Evolutionary conservation across 2,797 vertebrate genomes (phyloP).

Genomic region (Myripristis jacobus): DNA sequence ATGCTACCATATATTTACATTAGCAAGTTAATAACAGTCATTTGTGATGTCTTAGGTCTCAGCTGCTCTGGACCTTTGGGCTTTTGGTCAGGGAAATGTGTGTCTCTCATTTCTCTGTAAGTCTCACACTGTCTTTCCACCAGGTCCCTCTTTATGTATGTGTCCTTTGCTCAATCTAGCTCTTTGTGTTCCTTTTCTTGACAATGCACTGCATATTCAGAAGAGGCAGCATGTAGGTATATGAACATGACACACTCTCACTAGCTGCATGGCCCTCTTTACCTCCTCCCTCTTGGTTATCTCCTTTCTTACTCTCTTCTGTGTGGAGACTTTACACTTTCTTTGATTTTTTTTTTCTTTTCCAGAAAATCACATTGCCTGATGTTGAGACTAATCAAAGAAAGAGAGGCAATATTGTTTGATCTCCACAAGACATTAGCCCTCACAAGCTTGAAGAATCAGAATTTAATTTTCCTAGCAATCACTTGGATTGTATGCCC

Average conservation of each 20-base stretch:
- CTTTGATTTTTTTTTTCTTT: slow-evolving; percentile 33
- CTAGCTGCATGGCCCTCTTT: slow-evolving; percentile 73
- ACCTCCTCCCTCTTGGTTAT: slow-evolving; percentile 35
- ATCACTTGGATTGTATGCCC: slow-evolving; percentile 13
- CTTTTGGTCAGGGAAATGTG: slow-evolving; percentile 18
- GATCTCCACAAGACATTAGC: slow-evolving; percentile 49
- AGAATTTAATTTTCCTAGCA: slow-evolving; percentile 39
- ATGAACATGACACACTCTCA: slow-evolving; percentile 62
- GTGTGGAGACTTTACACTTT: slow-evolving; percentile 47
- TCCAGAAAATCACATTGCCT: slow-evolving; percentile 37
- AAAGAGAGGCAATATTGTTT: slow-evolving; percentile 51
- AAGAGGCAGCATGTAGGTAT: slow-evolving; percentile 83
- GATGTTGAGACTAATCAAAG: slow-evolving; percentile 36
- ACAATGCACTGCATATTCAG: slow-evolving; percentile 84
- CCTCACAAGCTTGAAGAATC: slow-evolving; percentile 44
- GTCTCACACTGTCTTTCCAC: slow-evolving; percentile 72
- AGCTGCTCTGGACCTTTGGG: slow-evolving; percentile 59
- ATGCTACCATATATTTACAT: neutral
- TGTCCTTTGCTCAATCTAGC: slow-evolving; percentile 82
- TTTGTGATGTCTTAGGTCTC: neutral
- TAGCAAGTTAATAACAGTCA: neutral
- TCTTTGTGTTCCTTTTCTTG: slow-evolving; percentile 84
- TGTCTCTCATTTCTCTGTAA: slow-evolving; percentile 61
- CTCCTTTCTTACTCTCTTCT: slow-evolving; percentile 15
- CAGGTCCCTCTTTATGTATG: slow-evolving; percentile 68